phyloP scores from a whole-genome alignment of 2,888 invertebrate species.

The Amphiduros pacificus region DNA sequence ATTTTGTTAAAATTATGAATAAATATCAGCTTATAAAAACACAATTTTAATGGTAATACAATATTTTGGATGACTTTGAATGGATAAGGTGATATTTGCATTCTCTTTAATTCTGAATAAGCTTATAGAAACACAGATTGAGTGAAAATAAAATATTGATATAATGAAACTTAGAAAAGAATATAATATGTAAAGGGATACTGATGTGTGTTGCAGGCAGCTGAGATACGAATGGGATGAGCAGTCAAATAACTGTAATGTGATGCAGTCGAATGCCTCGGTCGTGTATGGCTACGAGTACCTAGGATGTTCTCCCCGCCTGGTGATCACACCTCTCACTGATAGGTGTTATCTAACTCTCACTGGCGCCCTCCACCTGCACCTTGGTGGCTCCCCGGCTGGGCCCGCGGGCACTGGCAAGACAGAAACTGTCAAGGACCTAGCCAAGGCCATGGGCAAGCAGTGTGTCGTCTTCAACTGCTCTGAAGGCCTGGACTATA shows the following conservation, averaged over 20 bases:
- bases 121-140: too few species aligned
- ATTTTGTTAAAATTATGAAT: too few species aligned
- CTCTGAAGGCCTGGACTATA: constrained; percentile 59
- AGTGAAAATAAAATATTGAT: too few species aligned
- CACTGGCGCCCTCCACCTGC: constrained; percentile 56
- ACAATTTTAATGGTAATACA: too few species aligned
- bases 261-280: constrained; percentile 55
- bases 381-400: constrained; percentile 58
- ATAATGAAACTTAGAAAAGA: too few species aligned
- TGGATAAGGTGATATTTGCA: too few species aligned
- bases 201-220: too few species aligned
- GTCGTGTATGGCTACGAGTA: constrained; percentile 60
- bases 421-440: constrained; percentile 60
- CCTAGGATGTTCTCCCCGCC: constrained; percentile 57
- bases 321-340: constrained; percentile 58
- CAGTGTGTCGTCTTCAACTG: constrained; percentile 61
- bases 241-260: constrained; percentile 54
- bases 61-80: too few species aligned
- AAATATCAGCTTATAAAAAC: too few species aligned
- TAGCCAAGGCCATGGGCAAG: constrained; percentile 59
- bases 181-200: too few species aligned
- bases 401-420: constrained; percentile 60
- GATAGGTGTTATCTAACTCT: constrained; percentile 57
- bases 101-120: too few species aligned
- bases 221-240: constrained; percentile 59